Conservation (phyloP, 2,113 vertebrate species). For the Colossoma macropomum region DNA sequence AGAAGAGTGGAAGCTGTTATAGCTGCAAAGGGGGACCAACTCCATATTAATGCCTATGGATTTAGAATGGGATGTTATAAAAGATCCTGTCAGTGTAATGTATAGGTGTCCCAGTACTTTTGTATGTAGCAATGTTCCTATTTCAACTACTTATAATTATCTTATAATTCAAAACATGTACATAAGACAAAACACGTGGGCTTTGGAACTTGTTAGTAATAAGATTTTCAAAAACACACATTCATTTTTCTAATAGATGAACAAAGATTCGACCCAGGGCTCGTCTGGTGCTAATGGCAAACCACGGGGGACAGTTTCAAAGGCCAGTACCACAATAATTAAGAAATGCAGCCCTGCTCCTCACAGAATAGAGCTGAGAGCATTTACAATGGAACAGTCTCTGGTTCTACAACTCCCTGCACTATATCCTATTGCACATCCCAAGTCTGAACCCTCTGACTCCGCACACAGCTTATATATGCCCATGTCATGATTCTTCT, state of each 20-base stretch:
- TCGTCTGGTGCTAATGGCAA: background rate
- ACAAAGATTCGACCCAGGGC: background rate
- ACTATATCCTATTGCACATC: background rate
- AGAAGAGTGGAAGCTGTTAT: too few species aligned
- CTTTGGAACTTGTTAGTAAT: too few species aligned
- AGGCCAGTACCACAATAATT: background rate
- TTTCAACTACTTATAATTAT: too few species aligned
- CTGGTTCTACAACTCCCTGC: background rate
- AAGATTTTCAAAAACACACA: too few species aligned
- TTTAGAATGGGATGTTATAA: too few species aligned
- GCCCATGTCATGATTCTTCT: slow-evolving; percentile 1
- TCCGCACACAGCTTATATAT: background rate
- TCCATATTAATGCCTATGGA: too few species aligned
- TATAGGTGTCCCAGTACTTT: too few species aligned
- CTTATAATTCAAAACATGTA: too few species aligned
- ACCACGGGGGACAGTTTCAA: background rate
- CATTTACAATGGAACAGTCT: background rate
- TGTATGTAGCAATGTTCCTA: too few species aligned
- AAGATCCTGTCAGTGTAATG: too few species aligned
- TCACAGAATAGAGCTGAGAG: background rate
- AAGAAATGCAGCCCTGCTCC: background rate
- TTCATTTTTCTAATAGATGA: background rate
- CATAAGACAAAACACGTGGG: too few species aligned
- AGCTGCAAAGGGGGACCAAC: too few species aligned
- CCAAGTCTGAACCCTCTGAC: background rate